These are phyloP conservation scores for Sarcophaga bullata DNA, from an alignment of 1,140 invertebrate species.

Conservation along the genomic window DNA sequence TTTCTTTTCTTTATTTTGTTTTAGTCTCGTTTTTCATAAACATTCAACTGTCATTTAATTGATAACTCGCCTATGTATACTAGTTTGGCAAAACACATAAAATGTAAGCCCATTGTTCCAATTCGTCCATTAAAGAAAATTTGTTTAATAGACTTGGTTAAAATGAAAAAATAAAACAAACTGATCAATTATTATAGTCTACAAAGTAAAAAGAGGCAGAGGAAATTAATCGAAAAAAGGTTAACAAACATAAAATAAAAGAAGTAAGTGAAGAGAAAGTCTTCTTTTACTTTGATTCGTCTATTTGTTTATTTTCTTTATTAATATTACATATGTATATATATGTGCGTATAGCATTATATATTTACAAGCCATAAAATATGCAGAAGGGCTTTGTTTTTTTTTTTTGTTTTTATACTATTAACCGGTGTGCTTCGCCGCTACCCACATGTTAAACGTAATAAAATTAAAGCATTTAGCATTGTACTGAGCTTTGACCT, in stretches of 20 bases:
- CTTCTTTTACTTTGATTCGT: not conserved
- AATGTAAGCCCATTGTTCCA: no score
- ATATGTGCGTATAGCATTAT: not conserved
- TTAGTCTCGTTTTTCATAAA: no score
- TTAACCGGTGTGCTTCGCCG: no score
- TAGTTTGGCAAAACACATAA: no score
- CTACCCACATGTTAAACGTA: no score
- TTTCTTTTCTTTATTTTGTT: no score
- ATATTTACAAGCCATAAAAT: not conserved
- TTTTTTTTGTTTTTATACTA: not conserved
- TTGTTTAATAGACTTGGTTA: not conserved
- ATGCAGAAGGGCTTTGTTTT: not conserved
- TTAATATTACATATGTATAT: not conserved
- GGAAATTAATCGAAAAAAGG: not conserved
- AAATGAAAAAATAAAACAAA: not conserved
- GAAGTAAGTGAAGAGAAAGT: not conserved
- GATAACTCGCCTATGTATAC: no score
- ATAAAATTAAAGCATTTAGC: no score
- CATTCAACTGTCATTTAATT: no score
- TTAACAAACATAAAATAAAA: constrained; percentile 16
- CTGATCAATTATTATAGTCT: not conserved
- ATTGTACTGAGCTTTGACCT: no score
- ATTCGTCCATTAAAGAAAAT: not conserved
- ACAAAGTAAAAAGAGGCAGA: constrained; percentile 1
- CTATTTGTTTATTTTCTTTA: not conserved